Base-by-base conservation (phyloP, 2,888 invertebrate species). In the Stenurella melanura region DNA sequence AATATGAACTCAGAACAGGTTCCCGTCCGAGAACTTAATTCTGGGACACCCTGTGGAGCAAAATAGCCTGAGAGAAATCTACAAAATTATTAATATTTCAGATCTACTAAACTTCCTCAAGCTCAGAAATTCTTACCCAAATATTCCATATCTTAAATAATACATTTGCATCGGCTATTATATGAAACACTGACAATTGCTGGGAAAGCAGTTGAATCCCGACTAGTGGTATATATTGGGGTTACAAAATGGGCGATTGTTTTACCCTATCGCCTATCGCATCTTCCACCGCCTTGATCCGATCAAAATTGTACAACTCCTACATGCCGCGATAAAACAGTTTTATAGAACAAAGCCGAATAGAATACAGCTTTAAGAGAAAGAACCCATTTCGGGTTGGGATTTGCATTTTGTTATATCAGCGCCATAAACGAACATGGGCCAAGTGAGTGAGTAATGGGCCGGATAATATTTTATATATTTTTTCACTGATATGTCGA, bases 371-470 rank as follows among this genome's bases (percentile, higher is more conserved):
- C 11, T 57, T 57, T 34, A 69, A 26, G 57, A 57, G 57, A 34
- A 69, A 34, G 18, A 58, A 10, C 34, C 66, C n/a, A 12, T 57
- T 56, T 57, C 57, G 57, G 69, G 11, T 18, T 57, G 34, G 68
- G 69, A 69, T 69, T 69, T 69, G 57, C 69, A 69, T 69, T 69
- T 58, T 34, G 69, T 69, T 69, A 57, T 30, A 69, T 69, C 69
- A 69, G 69, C 69, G 18, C 57, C 26, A 69, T 54, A 54, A 69
- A 34, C 30, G 69, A 57, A 26, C 18, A 57, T 17, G 54, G 34
- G 34, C 15, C 30, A 34, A 15, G 54, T 56, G 54, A 15, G 54
- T 56, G 54, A 69, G 58, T 69, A 57, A 69, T 69, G 69, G 54
- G 57, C 3, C 38, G 57, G 34, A 30, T 57, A 57, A 58, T 21